Base-by-base conservation (phyloP, 2,888 invertebrate genomes). In the Nephrotoma appendiculata region DNA sequence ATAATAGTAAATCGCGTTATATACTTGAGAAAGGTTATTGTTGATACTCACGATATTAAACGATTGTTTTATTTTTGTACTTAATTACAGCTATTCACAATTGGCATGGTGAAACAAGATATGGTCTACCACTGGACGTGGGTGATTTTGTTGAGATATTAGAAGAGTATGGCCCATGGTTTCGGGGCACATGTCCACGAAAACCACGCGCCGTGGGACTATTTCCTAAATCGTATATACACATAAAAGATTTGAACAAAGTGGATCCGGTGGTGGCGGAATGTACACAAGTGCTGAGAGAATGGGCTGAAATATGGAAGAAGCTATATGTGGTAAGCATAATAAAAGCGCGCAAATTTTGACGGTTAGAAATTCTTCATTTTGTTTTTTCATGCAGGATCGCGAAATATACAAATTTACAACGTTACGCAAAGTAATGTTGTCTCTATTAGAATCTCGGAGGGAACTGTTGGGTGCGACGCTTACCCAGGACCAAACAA, bases 271-370 rank as follows among this genome's bases (percentile, higher is more conserved):
- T 98, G n/a, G 96, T 98, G 0, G 94, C 95, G 86, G 98, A 98
- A 92, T 97, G 98, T 86, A 96, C 97, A 0, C 95, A 96, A 88
- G 98, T 98, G 0, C 92, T 98, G 84, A 93, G 98, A 90, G 98
- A 98, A 94, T 98, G 98, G 98, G 96, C 96, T 15, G 93, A 96
- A 88, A 95, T 97, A 88, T 98, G 98, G 98, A 98, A 98, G 90
- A 95, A 95, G 89, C 94, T 98, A 85, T 98, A 96, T 93, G 96
- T 98, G 94, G 98, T 98, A 92, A 92, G 95, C 31, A 31, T 19
- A 31, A 42, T 11, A 85, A 4, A n/a, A 6, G 11, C 1, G 4
- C 6, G 41, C 12, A 11, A 1, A 9, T 85, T n/a, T n/a, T 85
- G 5, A 12, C 44, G 19, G 11, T 52, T 52, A 5, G 1, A 84